Evolutionary conservation across 2,113 vertebrate genomes (phyloP).

Genomic region (Anarhynchus alexandrinus): DNA sequence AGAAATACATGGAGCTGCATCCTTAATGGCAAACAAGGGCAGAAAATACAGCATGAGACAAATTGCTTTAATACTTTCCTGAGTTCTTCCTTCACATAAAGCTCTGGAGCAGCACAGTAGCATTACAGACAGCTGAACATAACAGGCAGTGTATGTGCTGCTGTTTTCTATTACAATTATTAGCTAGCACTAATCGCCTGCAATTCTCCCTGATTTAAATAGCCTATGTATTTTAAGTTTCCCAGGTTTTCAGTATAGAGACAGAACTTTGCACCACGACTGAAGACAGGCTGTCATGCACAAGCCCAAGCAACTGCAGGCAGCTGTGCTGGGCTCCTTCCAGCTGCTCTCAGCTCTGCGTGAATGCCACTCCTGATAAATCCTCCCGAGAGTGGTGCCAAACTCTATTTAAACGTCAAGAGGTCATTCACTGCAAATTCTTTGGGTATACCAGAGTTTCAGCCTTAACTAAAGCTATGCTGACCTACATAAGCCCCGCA

Average conservation of each 20-base stretch:
- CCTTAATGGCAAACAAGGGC: background rate
- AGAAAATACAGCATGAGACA: background rate
- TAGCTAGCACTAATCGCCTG: background rate
- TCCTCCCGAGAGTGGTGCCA: background rate
- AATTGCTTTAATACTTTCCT: background rate
- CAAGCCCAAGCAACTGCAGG: background rate
- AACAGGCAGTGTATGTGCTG: fast-evolving
- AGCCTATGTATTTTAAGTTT: background rate
- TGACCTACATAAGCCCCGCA: background rate
- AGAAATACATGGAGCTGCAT: fast-evolving
- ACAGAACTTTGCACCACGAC: background rate
- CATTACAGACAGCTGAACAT: background rate
- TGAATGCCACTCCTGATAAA: background rate
- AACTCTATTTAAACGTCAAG: background rate
- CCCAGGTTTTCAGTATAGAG: background rate
- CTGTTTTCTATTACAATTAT: background rate
- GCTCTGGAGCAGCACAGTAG: background rate
- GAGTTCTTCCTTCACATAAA: background rate
- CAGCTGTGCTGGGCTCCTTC: background rate
- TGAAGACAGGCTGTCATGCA: background rate
- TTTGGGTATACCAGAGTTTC: background rate
- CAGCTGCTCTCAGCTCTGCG: background rate
- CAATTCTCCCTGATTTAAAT: background rate
- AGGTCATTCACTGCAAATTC: background rate
- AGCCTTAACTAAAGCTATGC: background rate